Conservation (phyloP, 1,140 invertebrate genomes). For the Ridgeia piscesae region DNA sequence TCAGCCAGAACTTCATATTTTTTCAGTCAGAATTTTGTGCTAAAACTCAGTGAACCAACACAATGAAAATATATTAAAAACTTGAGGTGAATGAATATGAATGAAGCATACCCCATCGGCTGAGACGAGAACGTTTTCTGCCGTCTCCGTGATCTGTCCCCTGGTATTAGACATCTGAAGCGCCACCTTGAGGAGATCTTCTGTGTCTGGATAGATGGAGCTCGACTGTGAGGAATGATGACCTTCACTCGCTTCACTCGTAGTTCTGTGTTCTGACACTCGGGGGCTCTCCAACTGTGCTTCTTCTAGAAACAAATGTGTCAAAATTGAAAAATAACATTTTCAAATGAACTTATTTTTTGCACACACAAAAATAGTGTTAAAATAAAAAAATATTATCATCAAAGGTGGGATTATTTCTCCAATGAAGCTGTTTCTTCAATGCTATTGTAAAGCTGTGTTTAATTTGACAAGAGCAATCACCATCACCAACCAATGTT, state of each 20-base stretch:
- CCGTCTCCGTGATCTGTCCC: constrained; percentile 35
- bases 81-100: neutral
- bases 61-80: neutral
- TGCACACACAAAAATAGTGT: neutral
- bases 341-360: neutral
- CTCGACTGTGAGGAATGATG: neutral
- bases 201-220: constrained; percentile 22
- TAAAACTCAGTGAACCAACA: neutral
- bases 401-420: neutral
- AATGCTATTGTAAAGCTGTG: neutral
- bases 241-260: neutral
- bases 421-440: neutral
- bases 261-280: neutral
- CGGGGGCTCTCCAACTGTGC: neutral
- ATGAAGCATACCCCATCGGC: neutral
- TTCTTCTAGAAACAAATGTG: neutral
- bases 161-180: constrained; percentile 38
- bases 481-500: too few relatives aligned
- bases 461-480: too few relatives aligned
- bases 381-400: neutral
- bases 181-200: constrained; percentile 34
- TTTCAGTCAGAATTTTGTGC: neutral
- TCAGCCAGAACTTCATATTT: neutral
- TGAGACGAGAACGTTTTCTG: constrained; percentile 29
- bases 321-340: neutral